These are phyloP conservation scores for Drosophila tropicalis DNA, from an alignment of 1,140 invertebrate genomes.

Conservation along the genomic window DNA sequence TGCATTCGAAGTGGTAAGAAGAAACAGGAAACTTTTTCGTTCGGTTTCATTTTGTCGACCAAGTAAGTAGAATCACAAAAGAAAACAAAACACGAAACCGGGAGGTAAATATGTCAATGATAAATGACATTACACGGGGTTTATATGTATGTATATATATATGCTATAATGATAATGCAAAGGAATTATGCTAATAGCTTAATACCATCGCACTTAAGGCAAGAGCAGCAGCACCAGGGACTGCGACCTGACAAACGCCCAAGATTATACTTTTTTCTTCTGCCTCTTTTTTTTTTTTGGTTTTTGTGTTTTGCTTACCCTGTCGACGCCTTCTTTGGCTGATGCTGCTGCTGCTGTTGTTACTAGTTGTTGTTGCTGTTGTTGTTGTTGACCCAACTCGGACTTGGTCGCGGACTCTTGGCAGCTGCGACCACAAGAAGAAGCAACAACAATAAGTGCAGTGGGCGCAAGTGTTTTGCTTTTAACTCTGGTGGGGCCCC, in stretches of 20 bases:
- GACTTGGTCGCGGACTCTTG: constrained; percentile 45
- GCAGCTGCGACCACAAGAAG: constrained; percentile 65
- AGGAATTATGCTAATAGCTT: constrained; percentile 80
- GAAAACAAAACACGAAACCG: neutral
- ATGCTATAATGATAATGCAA: constrained; percentile 69
- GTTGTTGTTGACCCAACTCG: constrained; percentile 50
- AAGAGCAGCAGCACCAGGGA: constrained; percentile 55
- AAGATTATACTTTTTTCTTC: constrained; percentile 26
- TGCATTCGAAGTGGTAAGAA: constrained; percentile 28
- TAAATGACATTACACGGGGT: constrained; percentile 58
- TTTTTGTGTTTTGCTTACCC: neutral
- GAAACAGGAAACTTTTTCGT: constrained; percentile 4
- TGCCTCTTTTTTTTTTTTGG: constrained; percentile 8
- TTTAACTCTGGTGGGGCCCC: constrained; percentile 39
- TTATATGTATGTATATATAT: constrained; percentile 30
- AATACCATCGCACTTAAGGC: constrained; percentile 74
- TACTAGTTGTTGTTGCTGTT: constrained; percentile 29
- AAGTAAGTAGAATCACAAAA: constrained; percentile 41
- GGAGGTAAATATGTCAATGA: constrained; percentile 66
- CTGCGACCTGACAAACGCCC: constrained; percentile 28
- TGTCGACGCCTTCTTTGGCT: constrained; percentile 17
- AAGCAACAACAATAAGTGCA: constrained; percentile 40
- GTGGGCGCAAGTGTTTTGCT: constrained; percentile 74
- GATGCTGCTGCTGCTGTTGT: constrained; percentile 35
- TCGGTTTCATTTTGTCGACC: constrained; percentile 29